Percentiles rank a stretch among this genome's conserved stretches.
Evolutionary conservation across 2,113 vertebrate genomes (phyloP).

Genomic region (Ursus arctos): DNA sequence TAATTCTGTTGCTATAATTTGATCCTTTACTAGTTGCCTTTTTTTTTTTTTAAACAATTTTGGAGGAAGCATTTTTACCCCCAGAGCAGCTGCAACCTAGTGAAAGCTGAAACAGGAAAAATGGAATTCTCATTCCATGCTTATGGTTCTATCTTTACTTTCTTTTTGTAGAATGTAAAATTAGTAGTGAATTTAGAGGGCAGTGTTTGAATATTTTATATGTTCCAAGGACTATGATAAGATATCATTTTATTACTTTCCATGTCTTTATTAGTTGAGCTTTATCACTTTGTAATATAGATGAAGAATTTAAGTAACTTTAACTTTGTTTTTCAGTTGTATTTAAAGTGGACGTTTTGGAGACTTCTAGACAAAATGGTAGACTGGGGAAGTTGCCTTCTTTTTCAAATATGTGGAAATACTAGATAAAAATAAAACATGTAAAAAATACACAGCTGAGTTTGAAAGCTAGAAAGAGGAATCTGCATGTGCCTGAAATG

Average conservation of each 20-base stretch:
- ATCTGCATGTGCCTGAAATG: not conserved
- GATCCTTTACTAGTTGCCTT: not conserved
- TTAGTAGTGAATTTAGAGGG: not conserved
- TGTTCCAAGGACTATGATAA: not conserved
- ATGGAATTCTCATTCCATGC: not conserved
- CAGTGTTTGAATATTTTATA: constrained; percentile 25
- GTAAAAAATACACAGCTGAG: not conserved
- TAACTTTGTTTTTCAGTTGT: not conserved
- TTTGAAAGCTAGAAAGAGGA: constrained; percentile 22
- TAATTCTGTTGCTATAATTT: constrained; percentile 43
- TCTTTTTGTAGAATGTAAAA: constrained; percentile 15
- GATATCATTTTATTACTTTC: constrained; percentile 20
- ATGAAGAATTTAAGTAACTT: constrained; percentile 9
- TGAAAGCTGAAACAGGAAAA: not conserved
- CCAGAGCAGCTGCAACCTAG: not conserved
- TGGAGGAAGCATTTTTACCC: not conserved
- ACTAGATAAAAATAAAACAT: constrained; percentile 45
- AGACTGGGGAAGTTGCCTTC: not conserved
- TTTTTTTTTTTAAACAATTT: not conserved
- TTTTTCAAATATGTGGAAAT: constrained; percentile 28
- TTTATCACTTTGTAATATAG: constrained; percentile 32
- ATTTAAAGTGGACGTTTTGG: not conserved
- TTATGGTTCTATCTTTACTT: not conserved
- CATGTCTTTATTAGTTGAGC: not conserved
- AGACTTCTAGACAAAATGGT: not conserved